Percentiles rank a stretch among this genome's conserved stretches.
phyloP scores from a whole-genome alignment of 2,113 vertebrate species.

The Anser cygnoides region DNA sequence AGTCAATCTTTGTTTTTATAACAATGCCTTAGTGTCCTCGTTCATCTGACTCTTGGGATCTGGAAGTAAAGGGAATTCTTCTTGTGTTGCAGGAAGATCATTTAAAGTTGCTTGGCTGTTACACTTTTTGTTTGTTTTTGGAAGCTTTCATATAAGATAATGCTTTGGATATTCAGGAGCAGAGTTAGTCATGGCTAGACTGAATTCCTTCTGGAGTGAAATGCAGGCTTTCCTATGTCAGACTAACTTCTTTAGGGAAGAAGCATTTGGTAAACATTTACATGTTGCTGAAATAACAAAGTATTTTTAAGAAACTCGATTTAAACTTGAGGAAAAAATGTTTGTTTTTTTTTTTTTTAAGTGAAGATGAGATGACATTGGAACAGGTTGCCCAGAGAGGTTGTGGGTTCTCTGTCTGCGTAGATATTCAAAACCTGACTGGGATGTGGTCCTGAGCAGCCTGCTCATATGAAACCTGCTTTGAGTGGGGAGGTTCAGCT shows the following conservation, averaged over 20 bases:
- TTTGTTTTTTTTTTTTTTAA: neutral
- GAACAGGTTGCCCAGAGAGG: neutral
- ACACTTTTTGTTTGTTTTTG: neutral
- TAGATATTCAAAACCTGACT: neutral
- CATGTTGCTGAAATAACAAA: neutral
- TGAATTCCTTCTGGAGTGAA: neutral
- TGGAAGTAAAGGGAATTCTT: neutral
- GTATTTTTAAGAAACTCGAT: neutral
- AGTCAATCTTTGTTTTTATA: neutral
- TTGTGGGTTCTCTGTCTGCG: neutral
- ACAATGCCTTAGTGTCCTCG: neutral
- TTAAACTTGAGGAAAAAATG: neutral
- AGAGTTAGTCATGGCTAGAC: neutral
- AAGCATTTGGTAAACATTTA: neutral
- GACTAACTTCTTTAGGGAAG: neutral
- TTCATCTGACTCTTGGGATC: neutral
- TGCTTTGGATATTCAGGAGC: neutral
- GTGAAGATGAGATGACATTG: neutral
- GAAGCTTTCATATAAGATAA: neutral
- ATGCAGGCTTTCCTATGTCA: neutral
- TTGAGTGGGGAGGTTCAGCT: neutral
- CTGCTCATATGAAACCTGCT: neutral
- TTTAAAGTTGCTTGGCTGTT: neutral
- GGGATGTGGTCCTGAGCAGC: neutral
- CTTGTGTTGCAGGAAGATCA: neutral